phyloP scores from a whole-genome alignment of 23 tunicate genomes.

The Pegea sp. region DNA sequence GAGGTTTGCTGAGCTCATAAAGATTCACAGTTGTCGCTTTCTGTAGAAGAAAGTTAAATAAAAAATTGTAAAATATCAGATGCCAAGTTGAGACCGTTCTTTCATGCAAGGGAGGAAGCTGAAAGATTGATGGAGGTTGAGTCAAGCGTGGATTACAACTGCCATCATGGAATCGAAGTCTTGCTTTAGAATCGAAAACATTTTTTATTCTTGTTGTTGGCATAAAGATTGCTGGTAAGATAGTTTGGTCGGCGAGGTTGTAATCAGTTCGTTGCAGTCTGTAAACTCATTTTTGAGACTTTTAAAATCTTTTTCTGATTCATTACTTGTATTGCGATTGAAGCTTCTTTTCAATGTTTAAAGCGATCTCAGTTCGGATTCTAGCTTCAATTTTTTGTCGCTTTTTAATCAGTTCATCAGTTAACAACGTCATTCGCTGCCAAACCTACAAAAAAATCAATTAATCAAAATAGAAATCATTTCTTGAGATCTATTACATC shows the following conservation, averaged over 20 bases:
- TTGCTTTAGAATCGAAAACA: conserved; percentile 77
- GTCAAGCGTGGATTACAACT: conserved; percentile 51
- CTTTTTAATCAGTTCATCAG: conserved; percentile 77
- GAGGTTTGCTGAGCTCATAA: conserved; percentile 68
- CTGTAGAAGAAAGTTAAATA: conserved; percentile 13
- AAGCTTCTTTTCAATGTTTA: conserved; percentile 74
- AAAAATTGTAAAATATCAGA: neutral
- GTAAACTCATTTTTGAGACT: neutral
- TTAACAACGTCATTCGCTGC: conserved; percentile 71
- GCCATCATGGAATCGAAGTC: conserved; percentile 53
- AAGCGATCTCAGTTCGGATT: conserved; percentile 46
- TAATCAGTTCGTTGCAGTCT: conserved; percentile 53
- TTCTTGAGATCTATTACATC: too few relatives aligned
- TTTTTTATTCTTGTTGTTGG: conserved; percentile 64
- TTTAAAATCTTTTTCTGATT: neutral
- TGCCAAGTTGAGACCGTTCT: too few relatives aligned
- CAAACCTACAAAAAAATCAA: conserved; percentile 34
- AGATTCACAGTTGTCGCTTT: conserved; percentile 54
- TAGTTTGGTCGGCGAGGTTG: conserved; percentile 34
- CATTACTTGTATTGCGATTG: conserved; percentile 88
- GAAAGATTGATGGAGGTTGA: conserved; percentile 90
- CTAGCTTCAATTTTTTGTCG: conserved; percentile 54
- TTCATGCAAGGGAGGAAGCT: conserved; percentile 79
- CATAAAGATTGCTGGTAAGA: conserved; percentile 85
- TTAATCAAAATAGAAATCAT: too few relatives aligned